Conservation (phyloP, 2,888 invertebrate species). For the Zootermopsis nevadensis region DNA sequence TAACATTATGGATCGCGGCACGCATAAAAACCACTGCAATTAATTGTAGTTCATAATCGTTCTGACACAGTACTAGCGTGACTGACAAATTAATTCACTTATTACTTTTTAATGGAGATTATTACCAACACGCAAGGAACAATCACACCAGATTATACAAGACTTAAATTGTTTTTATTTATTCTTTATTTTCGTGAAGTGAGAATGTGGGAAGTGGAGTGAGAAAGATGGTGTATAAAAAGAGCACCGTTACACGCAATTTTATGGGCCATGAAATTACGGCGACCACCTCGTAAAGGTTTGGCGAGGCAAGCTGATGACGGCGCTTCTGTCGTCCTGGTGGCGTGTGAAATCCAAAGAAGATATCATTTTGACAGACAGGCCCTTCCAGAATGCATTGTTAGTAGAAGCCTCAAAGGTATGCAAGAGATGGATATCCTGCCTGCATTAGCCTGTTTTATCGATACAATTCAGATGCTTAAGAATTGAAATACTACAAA, state of each 20-base stretch:
- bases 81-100: neutral
- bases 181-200: conserved; percentile 23
- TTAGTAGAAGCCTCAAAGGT: neutral
- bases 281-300: conserved; percentile 41
- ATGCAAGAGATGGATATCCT: too few species aligned
- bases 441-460: too few species aligned
- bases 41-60: neutral
- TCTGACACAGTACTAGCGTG: neutral
- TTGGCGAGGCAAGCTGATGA: conserved; percentile 31
- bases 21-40: neutral
- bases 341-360: conserved; percentile 30
- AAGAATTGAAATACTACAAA: too few species aligned
- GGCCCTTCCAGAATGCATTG: neutral
- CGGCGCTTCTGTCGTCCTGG: conserved; percentile 20
- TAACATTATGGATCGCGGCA: neutral
- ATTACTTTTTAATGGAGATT: neutral
- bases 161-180: conserved; percentile 28
- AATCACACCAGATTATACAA: neutral
- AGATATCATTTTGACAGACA: conserved; percentile 38
- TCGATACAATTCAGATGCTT: too few species aligned
- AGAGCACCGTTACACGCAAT: conserved; percentile 34
- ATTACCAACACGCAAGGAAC: neutral
- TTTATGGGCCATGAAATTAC: conserved; percentile 43
- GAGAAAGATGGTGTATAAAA: conserved; percentile 9
- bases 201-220: conserved; percentile 18